Percentiles rank a stretch among this genome's conserved stretches.
phyloP scores from a whole-genome alignment of 2,888 invertebrate species.

The Thereva nobilitata region DNA sequence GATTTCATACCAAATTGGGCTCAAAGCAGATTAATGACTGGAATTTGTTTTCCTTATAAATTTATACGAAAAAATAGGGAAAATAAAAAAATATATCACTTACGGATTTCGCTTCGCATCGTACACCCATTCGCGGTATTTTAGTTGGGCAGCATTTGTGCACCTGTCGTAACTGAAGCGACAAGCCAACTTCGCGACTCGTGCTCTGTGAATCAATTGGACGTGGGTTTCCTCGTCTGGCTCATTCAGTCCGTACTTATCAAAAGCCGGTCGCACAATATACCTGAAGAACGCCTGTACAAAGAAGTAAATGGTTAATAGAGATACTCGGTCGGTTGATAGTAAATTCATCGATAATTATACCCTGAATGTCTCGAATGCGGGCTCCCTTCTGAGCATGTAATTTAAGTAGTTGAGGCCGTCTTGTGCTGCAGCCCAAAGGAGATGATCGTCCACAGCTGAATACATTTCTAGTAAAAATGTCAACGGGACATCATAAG shows the following conservation, averaged over 20 bases:
- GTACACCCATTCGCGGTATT: slow-evolving; percentile 62
- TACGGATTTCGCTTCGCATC: slow-evolving; percentile 60
- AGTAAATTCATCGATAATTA: slow-evolving; percentile 36
- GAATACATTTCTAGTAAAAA: slow-evolving; percentile 60
- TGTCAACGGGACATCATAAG: slow-evolving; percentile 63
- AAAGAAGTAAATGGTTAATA: not conserved
- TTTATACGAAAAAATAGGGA: not conserved
- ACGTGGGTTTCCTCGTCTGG: slow-evolving; percentile 60
- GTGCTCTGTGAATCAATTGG: slow-evolving; percentile 60
- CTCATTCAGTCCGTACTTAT: slow-evolving; percentile 60
- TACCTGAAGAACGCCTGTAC: slow-evolving; percentile 56
- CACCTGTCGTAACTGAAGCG: slow-evolving; percentile 61
- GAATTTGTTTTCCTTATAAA: not conserved
- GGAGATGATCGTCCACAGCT: slow-evolving; percentile 62
- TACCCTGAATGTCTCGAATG: slow-evolving; percentile 66
- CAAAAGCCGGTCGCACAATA: slow-evolving; percentile 56
- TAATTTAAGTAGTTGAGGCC: slow-evolving; percentile 64
- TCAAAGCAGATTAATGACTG: not conserved
- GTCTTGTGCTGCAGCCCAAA: slow-evolving; percentile 65
- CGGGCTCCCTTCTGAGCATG: slow-evolving; percentile 64
- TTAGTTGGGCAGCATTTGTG: slow-evolving; percentile 58
- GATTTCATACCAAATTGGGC: too few relatives aligned
- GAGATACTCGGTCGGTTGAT: not conserved
- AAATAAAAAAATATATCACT: slow-evolving; percentile 44
- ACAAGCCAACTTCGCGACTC: slow-evolving; percentile 63